Conservation (phyloP, 2,888 invertebrate species). For the Listrodromus nycthemerus region DNA sequence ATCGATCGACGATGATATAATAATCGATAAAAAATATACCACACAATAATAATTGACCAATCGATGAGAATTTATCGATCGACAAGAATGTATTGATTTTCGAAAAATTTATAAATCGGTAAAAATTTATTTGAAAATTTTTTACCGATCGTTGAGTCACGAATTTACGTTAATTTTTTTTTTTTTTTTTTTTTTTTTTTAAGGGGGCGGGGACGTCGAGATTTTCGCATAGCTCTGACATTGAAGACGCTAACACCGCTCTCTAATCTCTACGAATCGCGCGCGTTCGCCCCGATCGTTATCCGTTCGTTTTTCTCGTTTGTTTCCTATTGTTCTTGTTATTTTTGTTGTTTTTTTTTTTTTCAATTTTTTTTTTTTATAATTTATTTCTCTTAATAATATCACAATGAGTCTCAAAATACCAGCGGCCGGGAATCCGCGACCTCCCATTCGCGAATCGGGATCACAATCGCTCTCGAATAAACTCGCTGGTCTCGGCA, state of each 20-base stretch:
- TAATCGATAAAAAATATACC: too few species aligned
- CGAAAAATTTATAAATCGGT: too few species aligned
- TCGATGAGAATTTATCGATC: too few species aligned
- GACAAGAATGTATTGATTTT: too few species aligned
- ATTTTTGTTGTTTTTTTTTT: constrained; percentile 21
- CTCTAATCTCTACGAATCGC: constrained; percentile 33
- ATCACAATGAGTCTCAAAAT: constrained; percentile 75
- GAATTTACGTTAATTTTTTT: not conserved
- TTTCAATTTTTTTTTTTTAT: constrained; percentile 42
- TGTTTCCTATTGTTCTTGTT: constrained; percentile 14
- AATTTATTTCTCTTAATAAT: constrained; percentile 69
- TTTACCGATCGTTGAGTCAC: too few species aligned
- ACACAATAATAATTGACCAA: too few species aligned
- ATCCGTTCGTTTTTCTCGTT: constrained; percentile 31
- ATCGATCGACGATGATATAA: too few species aligned
- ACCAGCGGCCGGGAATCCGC: constrained; percentile 69
- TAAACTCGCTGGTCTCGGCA: not conserved
- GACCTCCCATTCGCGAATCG: constrained; percentile 67
- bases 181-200: too few species aligned
- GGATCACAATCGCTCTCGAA: constrained; percentile 55
- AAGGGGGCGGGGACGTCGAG: not conserved
- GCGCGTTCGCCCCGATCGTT: constrained; percentile 34
- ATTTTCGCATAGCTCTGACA: constrained; percentile 18
- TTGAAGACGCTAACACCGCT: constrained; percentile 17
- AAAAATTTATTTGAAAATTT: too few species aligned